Percentiles rank a stretch among this genome's conserved stretches.
These are phyloP conservation scores for Reinhardtius hippoglossoides DNA, from an alignment of 2,113 vertebrate genomes.

Conservation along the genomic window DNA sequence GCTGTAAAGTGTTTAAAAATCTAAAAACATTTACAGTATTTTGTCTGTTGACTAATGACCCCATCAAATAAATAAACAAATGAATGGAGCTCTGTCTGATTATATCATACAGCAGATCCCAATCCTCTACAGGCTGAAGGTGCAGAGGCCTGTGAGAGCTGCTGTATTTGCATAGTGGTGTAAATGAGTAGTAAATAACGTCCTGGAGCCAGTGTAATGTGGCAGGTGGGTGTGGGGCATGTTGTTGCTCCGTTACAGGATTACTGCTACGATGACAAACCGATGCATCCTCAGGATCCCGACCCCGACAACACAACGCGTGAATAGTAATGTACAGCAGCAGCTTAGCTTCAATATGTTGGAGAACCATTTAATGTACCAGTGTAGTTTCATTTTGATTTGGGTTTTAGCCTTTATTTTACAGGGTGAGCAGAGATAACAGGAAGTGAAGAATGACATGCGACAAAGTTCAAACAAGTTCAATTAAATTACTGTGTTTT, in stretches of 20 bases:
- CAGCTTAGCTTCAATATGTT: background rate
- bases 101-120: background rate
- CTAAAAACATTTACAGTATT: too few species aligned
- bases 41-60: too few species aligned
- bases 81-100: background rate
- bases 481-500: too few species aligned
- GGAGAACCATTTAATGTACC: background rate
- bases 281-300: background rate
- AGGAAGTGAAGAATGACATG: background rate
- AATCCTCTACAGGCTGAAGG: background rate
- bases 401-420: too few species aligned
- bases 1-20: too few species aligned
- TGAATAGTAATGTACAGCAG: background rate
- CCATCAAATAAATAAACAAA: background rate
- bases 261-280: slow-evolving; percentile 28
- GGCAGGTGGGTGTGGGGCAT: slow-evolving; percentile 31
- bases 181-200: slow-evolving; percentile 38
- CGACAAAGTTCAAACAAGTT: background rate
- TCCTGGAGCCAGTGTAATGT: slow-evolving; percentile 41
- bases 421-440: too few species aligned
- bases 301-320: background rate
- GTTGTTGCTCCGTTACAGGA: slow-evolving; percentile 1
- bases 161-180: slow-evolving; percentile 43
- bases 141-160: background rate
- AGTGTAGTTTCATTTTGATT: background rate